These are phyloP conservation scores for Leptatherina wallacei DNA, from an alignment of 2,797 vertebrate genomes.

Conservation along the genomic window DNA sequence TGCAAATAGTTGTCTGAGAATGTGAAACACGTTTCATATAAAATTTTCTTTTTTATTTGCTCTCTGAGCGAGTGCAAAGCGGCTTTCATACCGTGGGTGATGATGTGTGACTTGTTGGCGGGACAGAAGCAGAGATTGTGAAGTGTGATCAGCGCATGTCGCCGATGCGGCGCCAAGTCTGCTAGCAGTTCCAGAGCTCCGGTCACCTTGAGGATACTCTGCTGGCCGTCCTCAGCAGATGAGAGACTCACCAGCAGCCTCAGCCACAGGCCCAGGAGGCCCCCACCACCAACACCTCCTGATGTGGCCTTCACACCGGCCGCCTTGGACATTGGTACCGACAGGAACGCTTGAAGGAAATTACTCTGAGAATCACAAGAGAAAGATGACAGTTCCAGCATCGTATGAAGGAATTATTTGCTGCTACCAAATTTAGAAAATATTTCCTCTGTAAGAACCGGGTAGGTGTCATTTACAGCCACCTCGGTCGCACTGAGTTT, in stretches of 20 bases:
- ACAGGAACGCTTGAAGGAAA: conserved; percentile 92
- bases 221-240: conserved; percentile 90
- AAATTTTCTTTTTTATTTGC: neutral
- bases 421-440: neutral
- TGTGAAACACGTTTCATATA: neutral
- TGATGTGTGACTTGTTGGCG: conserved; percentile 89
- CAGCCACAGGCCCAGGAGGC: conserved; percentile 86
- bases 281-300: conserved; percentile 25
- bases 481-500: neutral
- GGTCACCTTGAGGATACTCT: conserved; percentile 89
- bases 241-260: conserved; percentile 91
- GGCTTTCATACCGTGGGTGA: conserved; percentile 86
- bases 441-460: neutral
- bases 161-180: conserved; percentile 86
- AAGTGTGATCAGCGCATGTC: conserved; percentile 86
- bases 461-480: no score
- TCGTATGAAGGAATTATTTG: conserved; percentile 7
- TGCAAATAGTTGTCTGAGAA: neutral
- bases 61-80: neutral
- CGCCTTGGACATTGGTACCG: conserved; percentile 84
- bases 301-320: conserved; percentile 66
- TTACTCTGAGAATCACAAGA: conserved; percentile 86
- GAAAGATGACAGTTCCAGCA: conserved; percentile 3
- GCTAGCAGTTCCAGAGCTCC: conserved; percentile 89
- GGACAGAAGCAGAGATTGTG: conserved; percentile 95